These are phyloP conservation scores for Lacanobia oleracea DNA, from an alignment of 2,888 invertebrate genomes.

Conservation along the genomic window DNA sequence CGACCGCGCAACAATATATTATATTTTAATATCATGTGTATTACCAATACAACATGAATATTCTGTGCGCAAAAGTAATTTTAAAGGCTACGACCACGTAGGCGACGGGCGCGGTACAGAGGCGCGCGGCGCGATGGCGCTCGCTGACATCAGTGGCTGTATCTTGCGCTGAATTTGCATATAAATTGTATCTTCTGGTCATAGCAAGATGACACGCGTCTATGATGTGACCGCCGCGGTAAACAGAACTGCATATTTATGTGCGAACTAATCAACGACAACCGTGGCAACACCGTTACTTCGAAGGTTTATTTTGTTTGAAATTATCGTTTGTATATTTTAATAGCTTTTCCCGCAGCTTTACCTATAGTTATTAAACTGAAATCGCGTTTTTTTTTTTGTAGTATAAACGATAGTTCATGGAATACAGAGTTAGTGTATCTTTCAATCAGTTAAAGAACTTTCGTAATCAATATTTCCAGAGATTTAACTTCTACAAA, in stretches of 20 bases:
- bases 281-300: not conserved
- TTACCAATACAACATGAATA: slow-evolving; percentile 73
- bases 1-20: slow-evolving; percentile 48
- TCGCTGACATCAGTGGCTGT: slow-evolving; percentile 84
- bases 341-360: not conserved
- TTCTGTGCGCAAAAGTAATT: slow-evolving; percentile 82
- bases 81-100: slow-evolving; percentile 83
- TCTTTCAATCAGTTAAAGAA: not conserved
- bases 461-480: not conserved
- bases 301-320: not conserved
- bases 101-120: slow-evolving; percentile 66
- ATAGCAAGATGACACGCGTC: slow-evolving; percentile 88
- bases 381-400: not conserved
- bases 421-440: not conserved
- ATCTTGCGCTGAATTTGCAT: slow-evolving; percentile 89
- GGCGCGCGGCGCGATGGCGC: slow-evolving; percentile 63
- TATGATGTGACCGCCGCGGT: slow-evolving; percentile 72
- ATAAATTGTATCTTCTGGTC: slow-evolving; percentile 91
- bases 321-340: slow-evolving; percentile 1
- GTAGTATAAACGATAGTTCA: not conserved
- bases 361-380: not conserved
- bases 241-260: slow-evolving; percentile 77
- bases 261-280: slow-evolving; percentile 53
- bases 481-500: not conserved
- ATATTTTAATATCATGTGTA: slow-evolving; percentile 55